Base-by-base conservation (phyloP, 1,140 invertebrate species). In the Drosophila saltans region DNA sequence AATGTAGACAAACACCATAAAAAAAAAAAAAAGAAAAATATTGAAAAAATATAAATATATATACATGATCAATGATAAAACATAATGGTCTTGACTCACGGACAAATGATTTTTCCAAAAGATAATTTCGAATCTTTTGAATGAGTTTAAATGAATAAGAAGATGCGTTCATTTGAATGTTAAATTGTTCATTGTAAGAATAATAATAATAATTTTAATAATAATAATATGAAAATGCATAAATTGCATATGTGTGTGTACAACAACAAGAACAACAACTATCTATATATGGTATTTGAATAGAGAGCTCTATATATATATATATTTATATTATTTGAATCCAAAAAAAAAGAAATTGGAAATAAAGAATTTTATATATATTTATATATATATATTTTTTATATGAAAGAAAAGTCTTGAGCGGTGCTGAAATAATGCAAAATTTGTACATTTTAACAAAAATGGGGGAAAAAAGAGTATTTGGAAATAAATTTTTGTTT, bases 191-290 rank as follows among this genome's bases (percentile, higher is more conserved):
- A 16, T 16, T 8, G 28, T 30, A 39, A 39, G 2, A 40, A 11
- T 40, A 40, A 11, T 52, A 66, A 52, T 39, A 33, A 8, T 55
- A 26, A 65, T 45, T 52, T 4, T 52, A 62, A 45, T 56, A 60
- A 24, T 63, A 56, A 55, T 16, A 36, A 41, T 57, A 59, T 33
- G 16, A 62, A 21, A 55, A 52, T 52, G 45, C 45, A 57, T 56
- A 69, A 72, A 75, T 69, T 69, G 52, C 33, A 36, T 89, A 77
- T 85, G 75, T 89, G 80, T 85, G 75, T 74, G 69, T 88, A 89
- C 84, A 89, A 89, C 84, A 89, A 89, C 84, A 89, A 89, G 84
- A 89, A 89, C 84, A 89, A 89, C 84, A 89, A 89, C 84, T 89
- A 89, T 89, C 77, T 89, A 89, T 84, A 83, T 88, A 52, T 52